phyloP scores from a whole-genome alignment of 2,797 vertebrate species.

The Sebastes vulpes region DNA sequence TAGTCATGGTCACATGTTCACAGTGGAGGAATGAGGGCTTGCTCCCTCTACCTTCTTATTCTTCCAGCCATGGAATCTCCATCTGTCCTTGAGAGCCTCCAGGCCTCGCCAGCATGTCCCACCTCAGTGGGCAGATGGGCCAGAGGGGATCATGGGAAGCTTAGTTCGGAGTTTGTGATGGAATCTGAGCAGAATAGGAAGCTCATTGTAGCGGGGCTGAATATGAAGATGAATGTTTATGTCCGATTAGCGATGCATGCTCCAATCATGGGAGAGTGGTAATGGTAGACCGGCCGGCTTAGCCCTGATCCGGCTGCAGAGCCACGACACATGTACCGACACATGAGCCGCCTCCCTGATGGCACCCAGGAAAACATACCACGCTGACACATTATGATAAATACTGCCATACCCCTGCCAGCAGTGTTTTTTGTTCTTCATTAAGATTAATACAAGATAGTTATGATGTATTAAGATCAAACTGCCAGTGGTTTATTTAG shows the following conservation, averaged over 20 bases:
- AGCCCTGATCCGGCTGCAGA: slow-evolving; percentile 69
- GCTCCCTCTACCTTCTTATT: slow-evolving; percentile 15
- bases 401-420: background rate
- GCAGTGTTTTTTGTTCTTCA: background rate
- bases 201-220: slow-evolving; percentile 61
- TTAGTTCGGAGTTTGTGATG: slow-evolving; percentile 57
- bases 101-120: slow-evolving; percentile 28
- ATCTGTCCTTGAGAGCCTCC: slow-evolving; percentile 40
- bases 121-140: slow-evolving; percentile 37
- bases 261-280: slow-evolving; percentile 80
- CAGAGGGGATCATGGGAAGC: slow-evolving; percentile 53
- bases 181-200: slow-evolving; percentile 72
- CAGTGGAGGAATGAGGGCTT: background rate
- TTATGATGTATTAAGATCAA: background rate
- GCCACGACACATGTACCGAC: slow-evolving; percentile 65
- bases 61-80: slow-evolving; percentile 38
- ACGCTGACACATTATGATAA: slow-evolving; percentile 7
- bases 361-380: slow-evolving; percentile 46
- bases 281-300: slow-evolving; percentile 72
- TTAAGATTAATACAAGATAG: background rate
- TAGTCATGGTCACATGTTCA: background rate
- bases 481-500: background rate
- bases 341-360: slow-evolving; percentile 48
- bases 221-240: slow-evolving; percentile 83
- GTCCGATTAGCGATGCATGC: slow-evolving; percentile 83